phyloP scores from a whole-genome alignment of 1,140 invertebrate genomes.

The Solen grandis region DNA sequence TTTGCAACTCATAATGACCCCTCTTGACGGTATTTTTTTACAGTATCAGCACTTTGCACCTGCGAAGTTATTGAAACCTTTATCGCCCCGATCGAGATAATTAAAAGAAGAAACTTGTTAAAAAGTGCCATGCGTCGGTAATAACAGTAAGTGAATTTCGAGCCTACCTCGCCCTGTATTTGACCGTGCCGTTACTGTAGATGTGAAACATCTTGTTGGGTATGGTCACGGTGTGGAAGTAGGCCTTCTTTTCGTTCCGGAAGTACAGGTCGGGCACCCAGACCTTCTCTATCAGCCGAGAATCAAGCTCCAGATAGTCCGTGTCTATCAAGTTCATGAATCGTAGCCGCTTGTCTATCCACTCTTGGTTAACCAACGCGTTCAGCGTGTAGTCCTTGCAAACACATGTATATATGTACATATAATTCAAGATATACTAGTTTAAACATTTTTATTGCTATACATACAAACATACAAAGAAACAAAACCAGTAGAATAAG shows the following conservation, averaged over 20 bases:
- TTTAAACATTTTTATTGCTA: background rate
- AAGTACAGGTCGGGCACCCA: slow-evolving; percentile 82
- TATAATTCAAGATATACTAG: background rate
- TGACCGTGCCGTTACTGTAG: slow-evolving; percentile 81
- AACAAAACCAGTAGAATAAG: background rate
- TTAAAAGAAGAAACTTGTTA: too few relatives aligned
- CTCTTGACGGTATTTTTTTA: too few relatives aligned
- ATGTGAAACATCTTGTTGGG: slow-evolving; percentile 81
- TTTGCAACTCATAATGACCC: too few relatives aligned
- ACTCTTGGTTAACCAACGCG: slow-evolving; percentile 68
- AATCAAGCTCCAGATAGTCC: slow-evolving; percentile 70
- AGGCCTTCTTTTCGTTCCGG: slow-evolving; percentile 81
- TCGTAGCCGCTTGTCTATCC: slow-evolving; percentile 62
- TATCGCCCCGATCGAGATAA: too few relatives aligned
- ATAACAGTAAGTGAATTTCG: background rate
- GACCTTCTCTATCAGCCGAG: slow-evolving; percentile 75
- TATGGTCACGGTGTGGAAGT: slow-evolving; percentile 80
- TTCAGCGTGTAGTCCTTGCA: slow-evolving; percentile 75
- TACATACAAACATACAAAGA: background rate
- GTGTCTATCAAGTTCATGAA: slow-evolving; percentile 60
- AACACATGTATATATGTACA: background rate
- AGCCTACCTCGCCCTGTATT: slow-evolving; percentile 73
- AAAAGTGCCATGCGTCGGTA: background rate
- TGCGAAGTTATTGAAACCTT: too few relatives aligned
- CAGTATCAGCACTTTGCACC: too few relatives aligned